Percentiles rank a stretch among this genome's conserved stretches.
phyloP scores from a whole-genome alignment of 2,113 vertebrate genomes.

The Catharus minimus region DNA sequence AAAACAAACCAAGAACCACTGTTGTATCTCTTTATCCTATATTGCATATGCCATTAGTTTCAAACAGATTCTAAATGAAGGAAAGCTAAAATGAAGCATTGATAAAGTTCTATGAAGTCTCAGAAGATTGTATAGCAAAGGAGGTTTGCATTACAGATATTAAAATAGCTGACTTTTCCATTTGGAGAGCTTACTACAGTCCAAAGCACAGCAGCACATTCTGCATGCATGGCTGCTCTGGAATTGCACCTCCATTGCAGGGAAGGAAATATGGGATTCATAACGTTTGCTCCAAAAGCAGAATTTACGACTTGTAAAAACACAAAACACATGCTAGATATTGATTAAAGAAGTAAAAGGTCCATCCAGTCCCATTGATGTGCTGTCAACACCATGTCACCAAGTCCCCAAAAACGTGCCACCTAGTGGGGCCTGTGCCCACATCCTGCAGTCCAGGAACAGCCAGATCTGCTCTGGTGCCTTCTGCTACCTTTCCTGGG shows the following conservation, averaged over 20 bases:
- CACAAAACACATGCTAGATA: background rate
- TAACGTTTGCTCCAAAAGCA: background rate
- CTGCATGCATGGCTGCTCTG: background rate
- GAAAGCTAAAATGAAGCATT: background rate
- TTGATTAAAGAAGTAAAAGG: background rate
- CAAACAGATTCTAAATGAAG: background rate
- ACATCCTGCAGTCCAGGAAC: background rate
- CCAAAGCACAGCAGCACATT: background rate
- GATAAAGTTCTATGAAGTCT: background rate
- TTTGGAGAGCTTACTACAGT: background rate
- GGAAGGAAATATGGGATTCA: background rate
- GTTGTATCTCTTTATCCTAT: background rate
- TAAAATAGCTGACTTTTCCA: background rate
- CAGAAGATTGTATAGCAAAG: background rate
- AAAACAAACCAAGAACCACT: background rate
- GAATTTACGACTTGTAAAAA: background rate
- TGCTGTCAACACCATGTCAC: background rate
- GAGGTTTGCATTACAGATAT: background rate
- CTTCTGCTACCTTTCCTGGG: background rate
- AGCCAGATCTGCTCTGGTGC: background rate
- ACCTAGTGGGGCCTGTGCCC: conserved; percentile 52
- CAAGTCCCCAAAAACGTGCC: conserved; percentile 31
- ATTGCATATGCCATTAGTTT: background rate
- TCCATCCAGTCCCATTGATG: background rate
- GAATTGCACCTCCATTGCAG: background rate